These are phyloP conservation scores for Lycaena phlaeas DNA, from an alignment of 2,888 invertebrate genomes.

Conservation along the genomic window DNA sequence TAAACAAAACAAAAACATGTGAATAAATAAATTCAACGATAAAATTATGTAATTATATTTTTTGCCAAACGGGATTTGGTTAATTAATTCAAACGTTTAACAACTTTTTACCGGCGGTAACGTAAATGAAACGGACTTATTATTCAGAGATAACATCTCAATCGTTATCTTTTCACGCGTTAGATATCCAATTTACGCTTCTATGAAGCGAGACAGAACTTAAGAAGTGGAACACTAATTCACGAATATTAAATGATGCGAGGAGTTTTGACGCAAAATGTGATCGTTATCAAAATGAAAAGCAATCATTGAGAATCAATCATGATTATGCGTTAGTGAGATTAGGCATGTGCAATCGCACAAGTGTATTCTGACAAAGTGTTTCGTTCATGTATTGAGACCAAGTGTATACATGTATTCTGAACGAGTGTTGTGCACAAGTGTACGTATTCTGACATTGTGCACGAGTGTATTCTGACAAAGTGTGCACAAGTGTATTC, in stretches of 20 bases:
- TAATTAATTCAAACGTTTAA: neutral
- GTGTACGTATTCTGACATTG: neutral
- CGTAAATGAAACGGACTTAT: conserved; percentile 13
- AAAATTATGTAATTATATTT: conserved; percentile 1
- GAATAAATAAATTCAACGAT: neutral
- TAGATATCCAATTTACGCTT: conserved; percentile 3
- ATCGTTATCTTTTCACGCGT: conserved; percentile 12
- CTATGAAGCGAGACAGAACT: conserved; percentile 6
- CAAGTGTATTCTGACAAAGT: no score
- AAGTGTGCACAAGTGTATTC: neutral
- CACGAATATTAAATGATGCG: no score
- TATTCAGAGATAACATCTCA: conserved; percentile 14
- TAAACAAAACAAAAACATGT: neutral
- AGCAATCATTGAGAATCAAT: no score
- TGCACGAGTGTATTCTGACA: neutral
- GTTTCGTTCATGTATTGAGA: no score
- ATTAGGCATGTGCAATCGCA: no score
- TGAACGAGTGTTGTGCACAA: neutral
- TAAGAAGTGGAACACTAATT: no score
- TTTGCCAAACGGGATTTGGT: conserved; percentile 5
- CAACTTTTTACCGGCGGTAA: conserved; percentile 13
- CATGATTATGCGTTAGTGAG: no score
- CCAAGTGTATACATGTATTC: no score
- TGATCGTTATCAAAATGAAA: no score
- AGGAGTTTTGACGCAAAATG: no score